Evolutionary conservation across 2,113 vertebrate species (phyloP), one percentile per base, ranked within the genome.

Genomic region (mouse (Mus musculus)): DNA sequence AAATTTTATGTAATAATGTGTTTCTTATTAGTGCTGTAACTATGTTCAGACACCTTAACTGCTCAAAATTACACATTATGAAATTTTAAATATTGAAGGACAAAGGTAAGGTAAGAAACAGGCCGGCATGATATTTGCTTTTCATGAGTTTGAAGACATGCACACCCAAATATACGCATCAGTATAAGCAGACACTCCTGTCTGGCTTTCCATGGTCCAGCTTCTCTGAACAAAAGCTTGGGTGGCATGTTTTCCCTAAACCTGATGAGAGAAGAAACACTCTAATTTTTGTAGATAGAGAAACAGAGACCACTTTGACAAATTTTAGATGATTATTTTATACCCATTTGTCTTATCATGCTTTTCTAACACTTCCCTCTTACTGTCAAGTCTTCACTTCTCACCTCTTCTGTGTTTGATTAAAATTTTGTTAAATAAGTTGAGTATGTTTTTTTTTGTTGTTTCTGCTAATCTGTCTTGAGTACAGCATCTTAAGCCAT

Each of bases 1-100:
- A 84, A 87, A 92, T 49, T 89, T 88, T 69, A 90, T 17, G 65
- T 54, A 49, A 59, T 93, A 92, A 73, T 67, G 36, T 33, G 0
- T 26, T 56, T 52, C 42, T 80, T 22, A 0, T 88, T 96, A 59
- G 65, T 20, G 65, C 67, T 92, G 30, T 46, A 54, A 19, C 5
- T 59, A 81, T 5, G 20, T 19, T 63, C 52, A 77, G 33, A 88
- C 17, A 81, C 2, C 17, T 87, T 26, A 67, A 12, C 85, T 39
- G 39, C 92, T 88, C 42, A 86, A 28, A 89, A 46, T 4, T 84
- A 24, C 33, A 88, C 61, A 86, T 49, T 88, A 56, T 52, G 16
- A 94, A 92, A 59, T 81, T 42, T 24, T 94, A 71, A 94, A 78
- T 10, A 36, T 69, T 17, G 30, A 69, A 33, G 5, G 13, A 6